Percentiles rank a stretch among this genome's conserved stretches.
phyloP scores from a whole-genome alignment of 2,888 invertebrate genomes.

The Synanthedon tipuliformis region DNA sequence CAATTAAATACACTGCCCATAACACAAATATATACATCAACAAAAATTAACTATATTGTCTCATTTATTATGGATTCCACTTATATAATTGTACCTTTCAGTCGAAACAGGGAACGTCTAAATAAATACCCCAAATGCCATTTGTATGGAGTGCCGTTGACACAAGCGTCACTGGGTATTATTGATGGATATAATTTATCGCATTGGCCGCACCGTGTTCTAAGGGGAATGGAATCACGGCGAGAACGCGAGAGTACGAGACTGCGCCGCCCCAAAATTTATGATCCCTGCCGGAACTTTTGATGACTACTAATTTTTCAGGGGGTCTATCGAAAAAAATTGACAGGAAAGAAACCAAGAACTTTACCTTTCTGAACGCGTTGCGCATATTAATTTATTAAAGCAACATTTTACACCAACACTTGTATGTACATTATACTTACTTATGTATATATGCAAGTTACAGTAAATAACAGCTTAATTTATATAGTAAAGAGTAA shows the following conservation, averaged over 20 bases:
- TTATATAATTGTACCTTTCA: slow-evolving; percentile 19
- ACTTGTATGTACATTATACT: too few species aligned
- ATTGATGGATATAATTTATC: slow-evolving; percentile 65
- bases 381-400: slow-evolving; percentile 27
- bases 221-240: slow-evolving; percentile 55
- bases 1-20: too few species aligned
- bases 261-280: slow-evolving; percentile 51
- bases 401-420: too few species aligned
- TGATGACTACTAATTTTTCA: slow-evolving; percentile 60
- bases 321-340: slow-evolving; percentile 27
- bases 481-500: too few species aligned
- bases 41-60: too few species aligned
- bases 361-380: slow-evolving; percentile 22
- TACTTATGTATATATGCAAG: too few species aligned
- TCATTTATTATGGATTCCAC: slow-evolving; percentile 30
- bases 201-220: slow-evolving; percentile 40
- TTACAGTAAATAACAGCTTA: too few species aligned
- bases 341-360: slow-evolving; percentile 17
- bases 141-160: slow-evolving; percentile 50
- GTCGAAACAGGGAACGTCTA: slow-evolving; percentile 12
- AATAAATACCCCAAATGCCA: slow-evolving; percentile 32
- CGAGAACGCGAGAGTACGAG: slow-evolving; percentile 22
- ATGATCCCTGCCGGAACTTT: slow-evolving; percentile 47
- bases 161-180: slow-evolving; percentile 47
- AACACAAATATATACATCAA: too few species aligned